Conservation (phyloP, 2,113 vertebrate species). For the Heptranchias perlo region DNA sequence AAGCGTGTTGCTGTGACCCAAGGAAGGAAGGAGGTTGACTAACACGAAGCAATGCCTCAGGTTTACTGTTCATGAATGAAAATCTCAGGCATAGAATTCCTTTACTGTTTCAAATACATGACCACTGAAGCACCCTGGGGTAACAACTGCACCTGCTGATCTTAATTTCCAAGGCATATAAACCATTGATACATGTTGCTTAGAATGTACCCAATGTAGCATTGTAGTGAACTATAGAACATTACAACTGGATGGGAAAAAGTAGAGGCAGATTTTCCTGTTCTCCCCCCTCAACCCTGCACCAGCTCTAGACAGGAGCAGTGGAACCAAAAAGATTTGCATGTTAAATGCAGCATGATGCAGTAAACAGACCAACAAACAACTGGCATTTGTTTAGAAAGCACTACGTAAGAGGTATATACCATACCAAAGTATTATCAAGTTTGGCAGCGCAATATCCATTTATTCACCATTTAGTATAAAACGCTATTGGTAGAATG, state of each 20-base stretch:
- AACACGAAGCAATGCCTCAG: too few species aligned
- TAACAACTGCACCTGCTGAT: not conserved
- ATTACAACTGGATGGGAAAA: not conserved
- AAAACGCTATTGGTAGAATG: not conserved
- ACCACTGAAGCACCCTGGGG: too few species aligned
- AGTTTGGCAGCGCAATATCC: not conserved
- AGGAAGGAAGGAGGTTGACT: too few species aligned
- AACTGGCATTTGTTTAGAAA: not conserved
- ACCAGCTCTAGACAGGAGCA: not conserved
- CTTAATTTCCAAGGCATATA: not conserved
- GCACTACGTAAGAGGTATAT: not conserved
- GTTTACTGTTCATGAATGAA: too few species aligned
- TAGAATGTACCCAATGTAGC: not conserved
- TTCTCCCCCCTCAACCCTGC: not conserved
- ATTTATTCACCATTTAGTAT: not conserved
- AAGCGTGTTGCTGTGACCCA: too few species aligned
- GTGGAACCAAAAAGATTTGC: not conserved
- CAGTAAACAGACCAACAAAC: not conserved
- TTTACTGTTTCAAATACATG: too few species aligned
- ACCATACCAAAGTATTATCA: not conserved
- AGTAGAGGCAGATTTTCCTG: not conserved
- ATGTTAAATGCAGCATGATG: not conserved
- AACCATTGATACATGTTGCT: not conserved
- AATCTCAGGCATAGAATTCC: too few species aligned
- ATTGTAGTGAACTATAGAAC: not conserved